Evolutionary conservation across 1,140 invertebrate genomes (phyloP).

Genomic region (Aphidius ervi): DNA sequence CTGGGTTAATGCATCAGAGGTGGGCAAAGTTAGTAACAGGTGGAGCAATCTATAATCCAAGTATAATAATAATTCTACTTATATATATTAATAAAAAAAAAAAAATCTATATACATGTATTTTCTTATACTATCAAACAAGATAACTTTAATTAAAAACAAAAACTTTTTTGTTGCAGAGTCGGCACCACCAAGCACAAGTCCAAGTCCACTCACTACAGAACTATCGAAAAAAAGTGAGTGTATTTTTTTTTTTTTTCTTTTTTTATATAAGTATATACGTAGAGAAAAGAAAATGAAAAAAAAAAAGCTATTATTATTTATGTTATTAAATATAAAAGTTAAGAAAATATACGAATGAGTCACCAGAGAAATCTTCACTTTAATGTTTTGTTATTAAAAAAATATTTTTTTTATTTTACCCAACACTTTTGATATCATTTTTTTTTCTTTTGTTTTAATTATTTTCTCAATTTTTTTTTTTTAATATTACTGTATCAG

Average conservation of each 20-base stretch:
- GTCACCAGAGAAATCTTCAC: too few species aligned
- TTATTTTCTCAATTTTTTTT: conserved; percentile 5
- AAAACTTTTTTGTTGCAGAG: conserved; percentile 50
- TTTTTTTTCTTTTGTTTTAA: background rate
- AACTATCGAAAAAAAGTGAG: conserved; percentile 52
- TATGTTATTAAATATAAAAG: conserved; percentile 7
- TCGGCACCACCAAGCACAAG: conserved; percentile 57
- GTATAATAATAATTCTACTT: too few species aligned
- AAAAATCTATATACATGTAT: too few species aligned
- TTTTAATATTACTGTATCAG: conserved; percentile 34
- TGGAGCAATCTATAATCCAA: conserved; percentile 46
- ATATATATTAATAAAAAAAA: too few species aligned
- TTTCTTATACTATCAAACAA: too few species aligned
- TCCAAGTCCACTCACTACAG: conserved; percentile 56
- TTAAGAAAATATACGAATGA: too few species aligned
- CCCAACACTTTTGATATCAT: too few species aligned
- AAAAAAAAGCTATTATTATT: background rate
- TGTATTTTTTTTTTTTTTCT: background rate
- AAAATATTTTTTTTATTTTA: too few species aligned
- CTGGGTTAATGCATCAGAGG: conserved; percentile 34
- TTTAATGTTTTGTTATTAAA: too few species aligned
- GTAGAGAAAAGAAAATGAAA: too few species aligned
- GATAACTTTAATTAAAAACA: too few species aligned
- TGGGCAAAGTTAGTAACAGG: conserved; percentile 49
- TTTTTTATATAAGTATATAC: too few species aligned